Conservation (phyloP, 1,140 invertebrate species). For the Ceratitis capitata region DNA sequence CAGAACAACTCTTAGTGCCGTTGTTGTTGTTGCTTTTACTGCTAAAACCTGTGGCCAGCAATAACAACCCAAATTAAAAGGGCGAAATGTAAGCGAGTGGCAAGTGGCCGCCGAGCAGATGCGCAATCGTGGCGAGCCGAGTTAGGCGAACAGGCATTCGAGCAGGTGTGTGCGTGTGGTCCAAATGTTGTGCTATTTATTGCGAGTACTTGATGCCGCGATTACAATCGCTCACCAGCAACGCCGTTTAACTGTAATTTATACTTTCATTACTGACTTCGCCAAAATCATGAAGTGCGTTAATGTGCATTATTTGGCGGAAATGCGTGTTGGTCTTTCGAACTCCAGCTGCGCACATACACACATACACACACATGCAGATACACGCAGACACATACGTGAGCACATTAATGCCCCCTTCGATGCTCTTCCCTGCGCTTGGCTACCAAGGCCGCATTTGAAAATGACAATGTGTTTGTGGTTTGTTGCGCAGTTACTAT, state of each 20-base stretch:
- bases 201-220: background rate
- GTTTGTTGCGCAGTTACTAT: slow-evolving; percentile 29
- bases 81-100: background rate
- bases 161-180: too few species aligned
- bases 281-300: slow-evolving; percentile 35
- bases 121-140: background rate
- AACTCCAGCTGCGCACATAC: background rate
- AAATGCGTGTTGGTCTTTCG: background rate
- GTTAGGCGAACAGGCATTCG: background rate
- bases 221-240: background rate
- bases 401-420: too few species aligned
- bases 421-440: background rate
- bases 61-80: slow-evolving; percentile 13
- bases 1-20: background rate
- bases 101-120: background rate
- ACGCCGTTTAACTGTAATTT: slow-evolving; percentile 31
- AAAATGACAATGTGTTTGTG: slow-evolving; percentile 40
- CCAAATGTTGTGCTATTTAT: background rate
- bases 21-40: background rate
- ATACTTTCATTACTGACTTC: slow-evolving; percentile 34
- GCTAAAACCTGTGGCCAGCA: slow-evolving; percentile 11
- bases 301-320: slow-evolving; percentile 31
- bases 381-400: background rate
- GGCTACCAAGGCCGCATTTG: background rate
- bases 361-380: background rate